Evolutionary conservation across 1,140 invertebrate species (phyloP).

Genomic region (Amyelois transitella): DNA sequence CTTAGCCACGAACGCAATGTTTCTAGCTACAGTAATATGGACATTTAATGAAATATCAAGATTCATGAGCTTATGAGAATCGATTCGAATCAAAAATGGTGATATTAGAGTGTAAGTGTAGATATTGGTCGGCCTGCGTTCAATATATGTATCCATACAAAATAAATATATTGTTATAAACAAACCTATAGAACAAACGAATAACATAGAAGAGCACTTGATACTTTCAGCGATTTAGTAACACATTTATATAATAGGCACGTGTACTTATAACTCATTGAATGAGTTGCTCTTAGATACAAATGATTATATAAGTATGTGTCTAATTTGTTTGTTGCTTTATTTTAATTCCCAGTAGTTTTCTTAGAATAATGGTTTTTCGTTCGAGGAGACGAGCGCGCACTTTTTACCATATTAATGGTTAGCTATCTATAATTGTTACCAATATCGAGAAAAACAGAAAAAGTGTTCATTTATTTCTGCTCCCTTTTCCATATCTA

Average conservation of each 20-base stretch:
- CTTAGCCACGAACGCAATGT: constrained; percentile 7
- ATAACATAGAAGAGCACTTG: not conserved
- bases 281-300: too few species aligned
- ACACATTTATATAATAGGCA: not conserved
- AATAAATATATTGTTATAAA: not conserved
- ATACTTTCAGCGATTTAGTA: not conserved
- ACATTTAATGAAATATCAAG: constrained; percentile 42
- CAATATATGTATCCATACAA: constrained; percentile 2
- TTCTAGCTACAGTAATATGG: constrained; percentile 23
- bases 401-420: too few species aligned
- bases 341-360: too few species aligned
- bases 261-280: too few species aligned
- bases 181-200: constrained; percentile 1
- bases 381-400: too few species aligned
- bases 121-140: constrained; percentile 31
- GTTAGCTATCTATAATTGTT: too few species aligned
- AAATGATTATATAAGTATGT: not conserved
- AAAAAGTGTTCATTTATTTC: too few species aligned
- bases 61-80: constrained; percentile 62
- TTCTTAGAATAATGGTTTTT: too few species aligned
- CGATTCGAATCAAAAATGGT: constrained; percentile 41
- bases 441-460: too few species aligned
- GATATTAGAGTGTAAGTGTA: constrained; percentile 60
- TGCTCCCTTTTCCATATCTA: too few species aligned
- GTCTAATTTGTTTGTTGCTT: too few species aligned